Evolutionary conservation across 2,888 invertebrate genomes (phyloP), one percentile per base, ranked within the genome.

Genomic region (Dynastes grantii): DNA sequence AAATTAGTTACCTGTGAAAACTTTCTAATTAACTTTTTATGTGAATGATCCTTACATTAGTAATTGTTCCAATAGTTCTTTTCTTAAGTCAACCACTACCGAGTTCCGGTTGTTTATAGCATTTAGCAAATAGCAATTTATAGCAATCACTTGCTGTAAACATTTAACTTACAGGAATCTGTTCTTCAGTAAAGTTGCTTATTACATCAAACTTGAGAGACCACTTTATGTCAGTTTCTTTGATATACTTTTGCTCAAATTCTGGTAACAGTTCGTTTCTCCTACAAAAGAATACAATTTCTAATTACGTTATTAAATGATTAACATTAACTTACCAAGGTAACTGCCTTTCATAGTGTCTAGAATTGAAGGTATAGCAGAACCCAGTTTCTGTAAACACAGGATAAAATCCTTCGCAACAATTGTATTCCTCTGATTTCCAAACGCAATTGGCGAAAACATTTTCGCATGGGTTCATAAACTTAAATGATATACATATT

Each of bases 381-480:
- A 93, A 93, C 1, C 95, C 95, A 87, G 92, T 92, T 87, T 95
- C 95, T 0, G 95, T 94, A 83, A 94, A 93, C n/a, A 94, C 91
- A 0, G 94, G 93, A 77, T 91, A 90, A 71, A 95, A 92, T 78
- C 92, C 89, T 22, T 91, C 90, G 84, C 94, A 94, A 84, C 95
- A 95, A 80, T 91, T 90, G 78, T 92, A 91, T 0, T 90, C 88
- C 83, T 92, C 92, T n/a, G 92, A 92, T 84, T 94, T 94, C 90
- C 93, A 95, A 83, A 91, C 90, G 85, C 95, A 95, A 37, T 90
- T 90, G 51, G 89, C 88, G 77, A 94, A 90, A 53, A 93, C 85
- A 9, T 91, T 90, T 81, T 94, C 92, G 83, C 94, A 94, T 58
- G 89, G 91, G 53, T 90, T 89, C 75, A 92, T 91, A 67, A 93